These are phyloP conservation scores for Acinonyx jubatus DNA, from an alignment of 2,113 vertebrate species.

Conservation along the genomic window DNA sequence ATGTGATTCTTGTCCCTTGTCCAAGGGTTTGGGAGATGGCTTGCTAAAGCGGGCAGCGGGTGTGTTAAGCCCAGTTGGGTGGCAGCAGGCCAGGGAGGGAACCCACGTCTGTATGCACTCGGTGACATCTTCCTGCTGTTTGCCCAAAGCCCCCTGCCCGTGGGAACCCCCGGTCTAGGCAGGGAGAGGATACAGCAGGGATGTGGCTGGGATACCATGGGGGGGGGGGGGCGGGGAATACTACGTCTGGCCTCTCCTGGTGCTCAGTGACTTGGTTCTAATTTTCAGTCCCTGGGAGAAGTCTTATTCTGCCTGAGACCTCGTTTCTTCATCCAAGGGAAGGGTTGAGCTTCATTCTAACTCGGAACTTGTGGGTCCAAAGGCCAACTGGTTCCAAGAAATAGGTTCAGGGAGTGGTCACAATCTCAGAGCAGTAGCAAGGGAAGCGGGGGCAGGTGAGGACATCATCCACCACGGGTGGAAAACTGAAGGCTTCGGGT, in stretches of 20 bases:
- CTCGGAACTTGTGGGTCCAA: background rate
- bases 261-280: background rate
- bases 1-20: background rate
- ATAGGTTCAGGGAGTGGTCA: background rate
- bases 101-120: background rate
- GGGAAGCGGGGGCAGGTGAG: background rate
- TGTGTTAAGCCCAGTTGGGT: background rate
- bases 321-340: background rate
- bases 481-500: background rate
- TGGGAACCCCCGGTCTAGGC: background rate
- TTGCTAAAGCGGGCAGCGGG: background rate
- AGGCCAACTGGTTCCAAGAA: background rate
- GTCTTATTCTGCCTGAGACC: background rate
- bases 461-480: background rate
- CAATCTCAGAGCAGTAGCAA: background rate
- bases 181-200: background rate
- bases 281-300: background rate
- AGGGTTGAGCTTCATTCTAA: background rate
- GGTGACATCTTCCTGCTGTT: background rate
- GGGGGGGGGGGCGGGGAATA: too few species aligned
- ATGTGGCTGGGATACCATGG: background rate
- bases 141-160: rapidly evolving
- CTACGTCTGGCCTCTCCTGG: background rate
- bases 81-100: background rate
- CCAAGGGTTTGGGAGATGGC: background rate